These are phyloP conservation scores for Mesitornis unicolor DNA, from an alignment of 2,113 vertebrate species.

Conservation along the genomic window DNA sequence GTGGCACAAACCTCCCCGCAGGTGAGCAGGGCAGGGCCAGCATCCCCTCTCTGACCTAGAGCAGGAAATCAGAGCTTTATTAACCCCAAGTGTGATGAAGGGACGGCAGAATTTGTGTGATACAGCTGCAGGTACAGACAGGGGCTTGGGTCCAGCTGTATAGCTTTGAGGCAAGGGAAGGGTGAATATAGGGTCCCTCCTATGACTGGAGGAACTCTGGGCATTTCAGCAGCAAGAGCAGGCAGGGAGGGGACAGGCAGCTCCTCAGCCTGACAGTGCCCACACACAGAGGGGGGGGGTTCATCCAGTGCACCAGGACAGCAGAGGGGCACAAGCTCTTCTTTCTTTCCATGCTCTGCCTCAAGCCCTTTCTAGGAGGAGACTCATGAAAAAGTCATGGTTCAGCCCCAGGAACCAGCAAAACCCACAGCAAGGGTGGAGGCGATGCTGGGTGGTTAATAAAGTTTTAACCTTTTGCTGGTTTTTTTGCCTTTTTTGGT, in stretches of 20 bases:
- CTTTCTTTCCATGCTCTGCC: accelerated
- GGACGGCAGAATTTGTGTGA: not conserved
- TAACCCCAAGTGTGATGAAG: accelerated
- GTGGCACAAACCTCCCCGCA: not conserved
- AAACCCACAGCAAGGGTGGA: accelerated
- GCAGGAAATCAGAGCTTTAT: accelerated
- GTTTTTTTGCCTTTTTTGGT: too few species aligned
- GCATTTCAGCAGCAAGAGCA: not conserved
- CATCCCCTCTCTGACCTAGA: not conserved
- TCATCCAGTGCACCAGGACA: too few species aligned
- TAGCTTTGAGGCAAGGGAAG: too few species aligned
- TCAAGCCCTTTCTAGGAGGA: not conserved
- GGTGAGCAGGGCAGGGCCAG: not conserved
- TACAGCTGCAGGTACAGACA: accelerated
- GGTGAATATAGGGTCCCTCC: too few species aligned
- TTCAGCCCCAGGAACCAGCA: not conserved
- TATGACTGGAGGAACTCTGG: not conserved
- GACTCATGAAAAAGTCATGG: accelerated
- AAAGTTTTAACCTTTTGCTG: not conserved
- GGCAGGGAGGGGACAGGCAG: not conserved
- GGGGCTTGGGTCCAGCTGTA: too few species aligned
- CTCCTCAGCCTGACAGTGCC: not conserved
- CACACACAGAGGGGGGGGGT: too few species aligned
- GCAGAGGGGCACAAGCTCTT: not conserved
- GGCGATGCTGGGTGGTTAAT: not conserved